Base-by-base conservation (phyloP, 2,888 invertebrate species). In the Monopis laevigella region DNA sequence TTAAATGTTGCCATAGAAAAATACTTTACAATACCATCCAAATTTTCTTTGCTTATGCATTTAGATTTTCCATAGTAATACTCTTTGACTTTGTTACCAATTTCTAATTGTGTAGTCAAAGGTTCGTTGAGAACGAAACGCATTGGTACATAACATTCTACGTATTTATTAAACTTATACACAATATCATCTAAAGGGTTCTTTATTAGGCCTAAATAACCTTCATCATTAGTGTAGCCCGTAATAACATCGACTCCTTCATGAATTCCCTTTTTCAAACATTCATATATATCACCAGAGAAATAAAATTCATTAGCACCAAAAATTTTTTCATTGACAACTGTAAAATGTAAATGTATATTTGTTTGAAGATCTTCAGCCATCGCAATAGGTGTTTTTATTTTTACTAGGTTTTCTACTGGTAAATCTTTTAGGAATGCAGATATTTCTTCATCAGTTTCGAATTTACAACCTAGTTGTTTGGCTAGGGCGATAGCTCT, bases 221-320 rank as follows among this genome's bases (percentile, higher is more conserved):
- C 90, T 68, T 92, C 92, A 36, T 89, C 85, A 14, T 84, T 82
- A 4, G 86, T 90, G 8, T 87, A 66, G 2, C 92, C 92, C 14
- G 85, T 75, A 18, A 92, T 85, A 57, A 89, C 82, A 0, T 90
- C 89, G 1, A 88, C 70, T 2, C 53, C 61, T 46, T 63, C 53
- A 30, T 84, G 68, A 7, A 70, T 66, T 6, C 84, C 84, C 4
- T 71, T 62, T 50, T 67, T 65, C 11, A 78, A 47, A n/a, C 64
- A 56, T 7, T 84, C 68, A 8, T 43, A 41, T 2, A 50, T 39
- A 39, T 65, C 56, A 12, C 62, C 66, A 28, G 48, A 51, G 43
- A 67, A 67, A 42, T 63, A 72, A 43, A 53, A 54, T 48, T 71
- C 67, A 3, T 48, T 50, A 19, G 55, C 45, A 10, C 55, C 58